Base-by-base conservation (phyloP, 2,888 invertebrate genomes). In the Ctenicera cuprea region DNA sequence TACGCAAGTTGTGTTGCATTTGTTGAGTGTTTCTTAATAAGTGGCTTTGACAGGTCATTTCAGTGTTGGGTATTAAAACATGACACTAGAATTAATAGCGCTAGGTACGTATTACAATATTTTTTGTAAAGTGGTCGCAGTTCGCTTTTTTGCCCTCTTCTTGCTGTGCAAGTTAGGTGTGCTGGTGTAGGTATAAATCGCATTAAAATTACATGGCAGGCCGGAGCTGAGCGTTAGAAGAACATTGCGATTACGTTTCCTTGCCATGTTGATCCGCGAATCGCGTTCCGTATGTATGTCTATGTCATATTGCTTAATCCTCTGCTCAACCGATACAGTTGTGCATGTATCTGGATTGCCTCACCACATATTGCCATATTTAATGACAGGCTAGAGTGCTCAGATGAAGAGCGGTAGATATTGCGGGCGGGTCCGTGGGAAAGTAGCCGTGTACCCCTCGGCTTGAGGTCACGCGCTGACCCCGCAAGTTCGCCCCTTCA, bases 391-490 rank as follows among this genome's bases (percentile, higher is more conserved):
- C 87, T 85, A 83, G 85, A 85, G 84, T 76, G 77, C 71, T 83
- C 85, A 85, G 86, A 87, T 87, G 86, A 87, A 86, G 86, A 87
- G 86, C 86, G 87, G 85, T 85, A 86, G 87, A 87, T 87, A 87
- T 86, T 84, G 86, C 87, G 87, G 86, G 87, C 87, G 87, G 86
- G 84, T 86, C 86, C 87, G 87, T 87, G 87, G 87, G 87, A 87
- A 87, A 87, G 87, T 87, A 85, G 87, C 86, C 85, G 86, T 84
- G 86, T 86, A 87, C 86, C 87, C 86, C 87, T 87, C 86, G 86
- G 86, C 87, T 86, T 86, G 87, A 87, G 87, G 87, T 87, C 87
- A 87, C 86, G 85, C 85, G 86, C 82, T 87, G 86, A 86, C 86
- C 87, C 85, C 85, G 82, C 84, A 79, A 79, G 80, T 81, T 77